Percentiles rank a stretch among this genome's conserved stretches.
Evolutionary conservation across 2,888 invertebrate species (phyloP).

Genomic region (Microplitis deprimator): DNA sequence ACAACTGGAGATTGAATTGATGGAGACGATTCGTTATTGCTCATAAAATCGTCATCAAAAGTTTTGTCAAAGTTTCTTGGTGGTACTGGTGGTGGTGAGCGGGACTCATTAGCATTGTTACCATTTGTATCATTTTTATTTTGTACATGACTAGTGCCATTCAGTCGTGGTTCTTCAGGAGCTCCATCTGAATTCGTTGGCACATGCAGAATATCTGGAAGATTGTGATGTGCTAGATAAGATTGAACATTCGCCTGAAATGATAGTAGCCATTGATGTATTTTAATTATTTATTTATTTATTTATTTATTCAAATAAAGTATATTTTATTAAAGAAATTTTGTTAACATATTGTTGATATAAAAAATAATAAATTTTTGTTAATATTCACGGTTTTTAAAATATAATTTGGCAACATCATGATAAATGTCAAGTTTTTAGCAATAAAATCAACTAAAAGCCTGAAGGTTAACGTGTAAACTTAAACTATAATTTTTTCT

Average conservation of each 20-base stretch:
- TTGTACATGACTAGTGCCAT: conserved; percentile 55
- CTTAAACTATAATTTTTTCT: too few species aligned
- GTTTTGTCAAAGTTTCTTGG: conserved; percentile 68
- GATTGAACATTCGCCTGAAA: conserved; percentile 72
- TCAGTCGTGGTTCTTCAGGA: conserved; percentile 59
- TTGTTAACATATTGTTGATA: too few species aligned
- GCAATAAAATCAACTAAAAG: too few species aligned
- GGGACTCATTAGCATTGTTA: conserved; percentile 66
- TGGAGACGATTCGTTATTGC: conserved; percentile 56
- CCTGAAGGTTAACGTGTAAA: too few species aligned
- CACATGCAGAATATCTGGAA: conserved; percentile 73
- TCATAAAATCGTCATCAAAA: conserved; percentile 68
- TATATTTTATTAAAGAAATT: too few species aligned
- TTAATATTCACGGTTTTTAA: too few species aligned
- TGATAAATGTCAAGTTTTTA: too few species aligned
- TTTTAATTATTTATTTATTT: conserved; percentile 22
- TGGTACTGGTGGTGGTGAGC: conserved; percentile 65
- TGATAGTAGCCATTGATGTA: not conserved
- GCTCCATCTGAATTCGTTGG: conserved; percentile 53
- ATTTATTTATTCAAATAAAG: not conserved
- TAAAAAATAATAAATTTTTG: too few species aligned
- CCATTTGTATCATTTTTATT: conserved; percentile 64
- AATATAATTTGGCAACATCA: too few species aligned
- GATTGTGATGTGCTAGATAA: conserved; percentile 73
- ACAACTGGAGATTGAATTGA: conserved; percentile 76